These are phyloP conservation scores for Agelas oroides DNA, from an alignment of 37 sponge, comb jelly and placozoan genomes.

Conservation along the genomic window DNA sequence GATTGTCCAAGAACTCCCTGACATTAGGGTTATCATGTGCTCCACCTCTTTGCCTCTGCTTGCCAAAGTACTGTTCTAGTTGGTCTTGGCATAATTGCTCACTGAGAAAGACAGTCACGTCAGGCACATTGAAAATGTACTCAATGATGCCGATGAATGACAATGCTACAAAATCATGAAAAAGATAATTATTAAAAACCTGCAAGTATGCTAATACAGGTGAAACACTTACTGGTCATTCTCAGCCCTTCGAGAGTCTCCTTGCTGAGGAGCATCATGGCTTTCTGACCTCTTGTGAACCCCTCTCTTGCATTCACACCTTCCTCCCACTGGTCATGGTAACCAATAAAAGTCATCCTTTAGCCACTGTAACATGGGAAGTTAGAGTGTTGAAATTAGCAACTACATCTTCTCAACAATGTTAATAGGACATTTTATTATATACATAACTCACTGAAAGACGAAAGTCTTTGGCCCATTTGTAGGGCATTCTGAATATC, in stretches of 20 bases:
- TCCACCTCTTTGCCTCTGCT: constrained; percentile 30
- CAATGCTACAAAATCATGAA: background rate
- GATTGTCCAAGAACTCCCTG: background rate
- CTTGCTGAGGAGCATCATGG: background rate
- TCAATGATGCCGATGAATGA: constrained; percentile 26
- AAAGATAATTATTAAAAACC: background rate
- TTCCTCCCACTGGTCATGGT: constrained; percentile 31
- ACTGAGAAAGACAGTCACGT: constrained; percentile 10
- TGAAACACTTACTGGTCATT: constrained; percentile 1
- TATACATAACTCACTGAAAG: no score
- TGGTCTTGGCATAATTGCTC: constrained; percentile 32
- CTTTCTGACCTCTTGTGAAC: background rate
- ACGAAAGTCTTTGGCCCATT: no score
- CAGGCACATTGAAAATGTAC: background rate
- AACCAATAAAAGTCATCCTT: constrained; percentile 9
- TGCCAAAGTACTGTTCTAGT: constrained; percentile 26
- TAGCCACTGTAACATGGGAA: constrained; percentile 29
- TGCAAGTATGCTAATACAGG: no score
- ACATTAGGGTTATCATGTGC: constrained; percentile 33
- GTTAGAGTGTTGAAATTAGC: no score
- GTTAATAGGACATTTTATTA: background rate
- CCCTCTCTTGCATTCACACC: no score
- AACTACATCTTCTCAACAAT: no score
- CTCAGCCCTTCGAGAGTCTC: constrained; percentile 8
- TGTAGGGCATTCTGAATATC: no score